Conservation (phyloP, 1,140 invertebrate species). For the Onthophagus taurus region DNA sequence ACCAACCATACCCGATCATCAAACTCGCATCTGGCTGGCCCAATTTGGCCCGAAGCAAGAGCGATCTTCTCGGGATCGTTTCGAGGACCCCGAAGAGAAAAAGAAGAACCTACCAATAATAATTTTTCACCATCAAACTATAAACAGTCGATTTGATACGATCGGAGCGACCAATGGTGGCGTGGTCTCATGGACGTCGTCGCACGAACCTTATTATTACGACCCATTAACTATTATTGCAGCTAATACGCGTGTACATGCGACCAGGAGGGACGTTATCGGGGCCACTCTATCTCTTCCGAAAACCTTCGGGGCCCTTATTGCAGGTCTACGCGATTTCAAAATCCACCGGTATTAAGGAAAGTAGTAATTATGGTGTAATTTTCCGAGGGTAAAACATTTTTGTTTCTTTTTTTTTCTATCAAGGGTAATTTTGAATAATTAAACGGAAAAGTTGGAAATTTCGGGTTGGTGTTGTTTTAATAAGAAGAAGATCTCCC, state of each 20-base stretch:
- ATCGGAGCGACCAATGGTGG: constrained; percentile 30
- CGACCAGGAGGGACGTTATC: too few species aligned
- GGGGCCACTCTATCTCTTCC: too few species aligned
- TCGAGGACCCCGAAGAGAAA: too few species aligned
- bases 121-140: constrained; percentile 35
- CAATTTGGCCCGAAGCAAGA: constrained; percentile 25
- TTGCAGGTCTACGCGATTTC: too few species aligned
- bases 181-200: constrained; percentile 14
- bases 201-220: constrained; percentile 35
- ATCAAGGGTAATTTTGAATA: constrained; percentile 25
- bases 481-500: constrained; percentile 11
- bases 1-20: constrained; percentile 30
- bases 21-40: constrained; percentile 32
- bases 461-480: constrained; percentile 17
- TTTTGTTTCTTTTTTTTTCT: too few species aligned
- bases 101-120: constrained; percentile 31
- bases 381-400: too few species aligned
- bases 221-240: constrained; percentile 37
- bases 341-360: too few species aligned
- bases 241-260: constrained; percentile 33
- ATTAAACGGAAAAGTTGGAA: constrained; percentile 25
- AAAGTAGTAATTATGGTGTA: too few species aligned
- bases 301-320: too few species aligned
- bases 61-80: too few species aligned
- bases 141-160: constrained; percentile 34